Percentiles rank a stretch among this genome's conserved stretches.
Evolutionary conservation across 2,797 vertebrate species (phyloP).

Genomic region (Tenualosa ilisha): DNA sequence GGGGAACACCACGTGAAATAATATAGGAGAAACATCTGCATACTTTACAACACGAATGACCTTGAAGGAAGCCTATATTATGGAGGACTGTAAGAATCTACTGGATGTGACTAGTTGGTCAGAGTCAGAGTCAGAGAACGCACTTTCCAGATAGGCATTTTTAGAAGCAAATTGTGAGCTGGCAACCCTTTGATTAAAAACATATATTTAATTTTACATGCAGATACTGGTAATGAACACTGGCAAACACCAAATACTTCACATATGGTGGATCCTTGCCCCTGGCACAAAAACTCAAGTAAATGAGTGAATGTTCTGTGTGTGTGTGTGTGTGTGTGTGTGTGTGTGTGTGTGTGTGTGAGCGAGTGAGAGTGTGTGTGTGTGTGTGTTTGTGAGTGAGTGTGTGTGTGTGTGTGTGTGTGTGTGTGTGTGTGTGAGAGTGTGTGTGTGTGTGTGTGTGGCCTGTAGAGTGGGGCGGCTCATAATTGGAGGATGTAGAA

Average conservation of each 20-base stretch:
- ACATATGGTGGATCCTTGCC: neutral
- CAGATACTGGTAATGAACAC: neutral
- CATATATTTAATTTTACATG: neutral
- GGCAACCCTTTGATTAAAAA: neutral
- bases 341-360: slow-evolving; percentile 1
- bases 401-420: slow-evolving; percentile 15
- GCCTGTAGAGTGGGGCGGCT: slow-evolving; percentile 62
- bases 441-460: neutral
- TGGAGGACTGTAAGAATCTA: neutral
- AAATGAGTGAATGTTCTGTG: neutral
- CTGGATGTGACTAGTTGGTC: neutral
- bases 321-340: neutral
- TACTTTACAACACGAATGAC: neutral
- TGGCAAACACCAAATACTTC: neutral
- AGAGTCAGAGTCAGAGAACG: neutral
- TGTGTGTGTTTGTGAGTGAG: neutral
- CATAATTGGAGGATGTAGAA: slow-evolving; percentile 63
- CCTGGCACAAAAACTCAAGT: neutral
- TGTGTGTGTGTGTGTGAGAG: neutral
- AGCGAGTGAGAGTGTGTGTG: neutral
- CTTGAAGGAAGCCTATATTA: slow-evolving; percentile 10
- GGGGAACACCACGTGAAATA: neutral
- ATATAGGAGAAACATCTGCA: neutral
- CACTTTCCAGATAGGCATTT: neutral
- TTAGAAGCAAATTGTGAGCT: neutral